Evolutionary conservation across 2,888 invertebrate genomes (phyloP), one percentile per base, ranked within the genome.

Genomic region (Watsonalla binaria): DNA sequence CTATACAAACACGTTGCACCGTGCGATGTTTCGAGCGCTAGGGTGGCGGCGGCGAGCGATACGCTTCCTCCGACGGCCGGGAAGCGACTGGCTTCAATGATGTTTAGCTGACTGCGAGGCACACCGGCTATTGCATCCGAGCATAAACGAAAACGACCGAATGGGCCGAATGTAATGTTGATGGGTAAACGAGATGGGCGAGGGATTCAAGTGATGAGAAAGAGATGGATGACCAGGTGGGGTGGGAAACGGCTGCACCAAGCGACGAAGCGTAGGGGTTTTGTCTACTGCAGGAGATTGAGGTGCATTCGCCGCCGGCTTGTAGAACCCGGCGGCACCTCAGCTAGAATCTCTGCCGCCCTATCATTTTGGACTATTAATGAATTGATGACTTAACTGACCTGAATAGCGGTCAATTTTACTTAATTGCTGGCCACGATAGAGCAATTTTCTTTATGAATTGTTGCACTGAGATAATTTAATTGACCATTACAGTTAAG

Each of bases 111-210:
- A 49, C 42, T 49, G 76, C 79, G 72, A 86, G 88, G 67, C 90
- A 91, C 84, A 92, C 92, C 84, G 92, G 86, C 88, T 86, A 87
- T 84, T 89, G 89, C 89, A 87, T 82, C 88, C 90, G 90, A 90
- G 76, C 71, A 77, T 77, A 77, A 82, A 83, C 90, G 90, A 88
- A 86, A 82, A 83, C 80, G 78, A 74, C 86, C 90, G 90, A 90
- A 83, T 81, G 77, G 78, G 74, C 86, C 90, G 90, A 90, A 83
- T 81, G 77, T 81, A 78, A 82, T 86, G 88, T 87, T 74, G 80
- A 84, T 75, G 85, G 76, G 80, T 60, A 80, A 87, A 77, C 66
- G 86, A 80, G 87, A 89, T 57, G 69, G 78, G 63, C 61, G 72
- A 71, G 65, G 63, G 61, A 65, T 62, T 62, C 57, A 61, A 68